phyloP scores from a whole-genome alignment of 2,797 vertebrate species.

The Pempheris klunzingeri region DNA sequence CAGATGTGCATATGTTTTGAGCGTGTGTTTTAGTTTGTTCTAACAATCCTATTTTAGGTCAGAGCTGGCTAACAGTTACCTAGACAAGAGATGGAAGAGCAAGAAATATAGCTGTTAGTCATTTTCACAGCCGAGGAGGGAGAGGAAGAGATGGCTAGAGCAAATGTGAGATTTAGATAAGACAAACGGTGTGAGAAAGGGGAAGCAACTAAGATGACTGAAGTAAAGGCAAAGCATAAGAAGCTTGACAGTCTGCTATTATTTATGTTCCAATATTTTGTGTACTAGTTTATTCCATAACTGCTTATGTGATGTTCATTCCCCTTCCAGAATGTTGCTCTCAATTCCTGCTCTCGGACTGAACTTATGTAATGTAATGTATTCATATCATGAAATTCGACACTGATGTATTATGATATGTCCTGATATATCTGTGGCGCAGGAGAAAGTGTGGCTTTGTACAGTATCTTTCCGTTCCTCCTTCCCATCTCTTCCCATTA shows the following conservation, averaged over 20 bases:
- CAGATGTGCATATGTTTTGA: constrained; percentile 38
- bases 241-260: constrained; percentile 20
- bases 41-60: constrained; percentile 18
- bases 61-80: constrained; percentile 13
- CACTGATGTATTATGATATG: not conserved
- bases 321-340: constrained; percentile 38
- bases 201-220: constrained; percentile 15
- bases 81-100: constrained; percentile 7
- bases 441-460: not conserved
- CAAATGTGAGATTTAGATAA: constrained; percentile 24
- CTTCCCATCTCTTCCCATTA: constrained; percentile 18
- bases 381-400: constrained; percentile 4
- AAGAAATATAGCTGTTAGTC: constrained; percentile 44
- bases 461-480: not conserved
- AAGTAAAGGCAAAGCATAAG: constrained; percentile 29
- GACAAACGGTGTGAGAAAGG: not conserved
- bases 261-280: constrained; percentile 45
- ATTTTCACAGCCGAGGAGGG: constrained; percentile 43
- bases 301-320: constrained; percentile 49
- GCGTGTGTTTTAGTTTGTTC: not conserved
- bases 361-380: constrained; percentile 22
- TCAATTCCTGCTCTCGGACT: constrained; percentile 26
- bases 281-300: constrained; percentile 42
- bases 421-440: not conserved
- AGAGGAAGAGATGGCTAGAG: constrained; percentile 8